Conservation (phyloP, 2,797 vertebrate genomes). For the Cheirogaleus major region DNA sequence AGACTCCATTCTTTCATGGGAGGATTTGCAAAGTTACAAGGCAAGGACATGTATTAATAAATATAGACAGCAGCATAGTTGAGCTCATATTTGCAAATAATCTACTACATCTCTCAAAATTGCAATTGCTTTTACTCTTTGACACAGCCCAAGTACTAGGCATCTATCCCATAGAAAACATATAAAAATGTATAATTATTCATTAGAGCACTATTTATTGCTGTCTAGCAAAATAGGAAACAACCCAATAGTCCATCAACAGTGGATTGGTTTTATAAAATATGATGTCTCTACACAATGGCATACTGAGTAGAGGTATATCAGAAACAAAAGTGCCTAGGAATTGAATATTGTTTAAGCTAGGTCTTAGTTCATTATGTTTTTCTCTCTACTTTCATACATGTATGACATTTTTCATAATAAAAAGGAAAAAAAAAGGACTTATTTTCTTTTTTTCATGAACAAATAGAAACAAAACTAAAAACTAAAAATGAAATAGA, state of each 20-base stretch:
- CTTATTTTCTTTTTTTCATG: background rate
- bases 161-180: background rate
- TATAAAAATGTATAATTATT: background rate
- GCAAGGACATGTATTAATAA: background rate
- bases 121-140: background rate
- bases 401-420: background rate
- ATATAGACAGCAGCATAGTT: background rate
- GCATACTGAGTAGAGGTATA: background rate
- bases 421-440: background rate
- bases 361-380: background rate
- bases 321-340: background rate
- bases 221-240: background rate
- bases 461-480: background rate
- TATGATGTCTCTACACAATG: background rate
- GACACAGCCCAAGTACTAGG: background rate
- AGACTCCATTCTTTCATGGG: background rate
- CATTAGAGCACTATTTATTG: background rate
- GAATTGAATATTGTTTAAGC: background rate
- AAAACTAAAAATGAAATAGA: conserved; percentile 21
- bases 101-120: background rate
- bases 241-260: background rate
- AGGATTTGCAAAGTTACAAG: background rate
- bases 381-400: background rate
- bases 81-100: background rate
- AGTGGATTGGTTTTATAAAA: background rate